Base-by-base conservation (phyloP, 1,140 invertebrate species). In the Bombus breviceps region DNA sequence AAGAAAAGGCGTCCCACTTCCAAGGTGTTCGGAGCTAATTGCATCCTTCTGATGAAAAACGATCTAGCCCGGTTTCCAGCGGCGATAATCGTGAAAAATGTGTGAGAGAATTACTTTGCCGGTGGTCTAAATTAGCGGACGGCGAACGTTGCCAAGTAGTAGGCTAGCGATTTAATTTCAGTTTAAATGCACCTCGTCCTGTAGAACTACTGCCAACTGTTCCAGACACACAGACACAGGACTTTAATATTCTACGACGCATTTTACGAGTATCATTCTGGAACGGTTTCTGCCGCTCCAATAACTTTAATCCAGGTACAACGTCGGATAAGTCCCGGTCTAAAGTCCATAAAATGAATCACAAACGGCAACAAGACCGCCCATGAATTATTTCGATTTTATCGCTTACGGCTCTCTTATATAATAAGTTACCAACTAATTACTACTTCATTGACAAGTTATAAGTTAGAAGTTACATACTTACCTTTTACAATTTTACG, bases 101-200 rank as follows among this genome's bases (percentile, higher is more conserved):
- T 32, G 62, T 4, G 41, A 57, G 71, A 75, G 68, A 75, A 87
- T 87, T 84, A 83, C 57, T 62, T 68, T 43, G 68, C 39, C 75
- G 28, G 74, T 62, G 82, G 59, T 79, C 69, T 37, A 43, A 87
- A 87, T 85, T 87, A 87, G 75, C 25, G 32, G 37, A 12, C 37
- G 39, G 47, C 18, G 47, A 53, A 53, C 1, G 25, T 43, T 85
- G 86, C 76, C 86, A 85, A 85, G 62, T 64, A 41, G 77, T 57
- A 64, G 62, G 57, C 28, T 15, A 25, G 28, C 85, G 72, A 87
- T 87, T 87, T 87, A 87, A 87, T 87, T 85, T 76, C 72, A 76
- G 72, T 64, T 87, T 62, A 82, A 87, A 87, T 81, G 57, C 41
- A 71, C 77, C n/a, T 72, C 39, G 64, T 10, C 5, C 32, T 10